Evolutionary conservation across 2,888 invertebrate species (phyloP).

Genomic region (Hermodice carunculata): DNA sequence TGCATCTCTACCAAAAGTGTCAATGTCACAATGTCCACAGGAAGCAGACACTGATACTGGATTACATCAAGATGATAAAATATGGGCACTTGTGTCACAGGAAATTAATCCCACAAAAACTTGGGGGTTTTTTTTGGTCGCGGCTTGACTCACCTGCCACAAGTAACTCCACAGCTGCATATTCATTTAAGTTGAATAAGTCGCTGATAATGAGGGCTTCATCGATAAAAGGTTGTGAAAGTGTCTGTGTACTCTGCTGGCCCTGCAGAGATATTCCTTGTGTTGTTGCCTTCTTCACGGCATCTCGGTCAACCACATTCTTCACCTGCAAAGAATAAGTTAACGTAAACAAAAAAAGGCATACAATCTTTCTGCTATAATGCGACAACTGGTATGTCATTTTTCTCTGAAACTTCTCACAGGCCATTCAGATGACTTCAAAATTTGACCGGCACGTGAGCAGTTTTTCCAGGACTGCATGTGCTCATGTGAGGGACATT

Average conservation of each 20-base stretch:
- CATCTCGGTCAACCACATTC: constrained; percentile 83
- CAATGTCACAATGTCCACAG: too few relatives aligned
- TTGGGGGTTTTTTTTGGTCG: too few relatives aligned
- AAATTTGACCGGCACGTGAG: too few relatives aligned
- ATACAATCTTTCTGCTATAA: not conserved
- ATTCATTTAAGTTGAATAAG: constrained; percentile 94
- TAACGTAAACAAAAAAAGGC: not conserved
- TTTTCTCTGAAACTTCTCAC: not conserved
- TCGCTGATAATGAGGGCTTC: constrained; percentile 95
- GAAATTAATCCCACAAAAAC: too few relatives aligned
- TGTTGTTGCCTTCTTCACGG: constrained; percentile 83
- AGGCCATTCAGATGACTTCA: not conserved
- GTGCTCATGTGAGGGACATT: too few relatives aligned
- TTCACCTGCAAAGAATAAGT: constrained; percentile 68
- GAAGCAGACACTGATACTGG: too few relatives aligned
- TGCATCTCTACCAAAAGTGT: too few relatives aligned
- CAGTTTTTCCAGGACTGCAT: too few relatives aligned
- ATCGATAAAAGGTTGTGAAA: constrained; percentile 89
- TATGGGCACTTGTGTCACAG: too few relatives aligned
- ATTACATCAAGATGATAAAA: too few relatives aligned
- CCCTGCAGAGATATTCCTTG: constrained; percentile 68
- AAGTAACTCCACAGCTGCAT: constrained; percentile 87
- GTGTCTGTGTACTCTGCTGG: constrained; percentile 60
- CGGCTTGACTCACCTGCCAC: constrained; percentile 80
- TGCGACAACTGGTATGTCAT: not conserved